Conservation (phyloP, 2,888 invertebrate genomes). For the Notodonta dromedarius region DNA sequence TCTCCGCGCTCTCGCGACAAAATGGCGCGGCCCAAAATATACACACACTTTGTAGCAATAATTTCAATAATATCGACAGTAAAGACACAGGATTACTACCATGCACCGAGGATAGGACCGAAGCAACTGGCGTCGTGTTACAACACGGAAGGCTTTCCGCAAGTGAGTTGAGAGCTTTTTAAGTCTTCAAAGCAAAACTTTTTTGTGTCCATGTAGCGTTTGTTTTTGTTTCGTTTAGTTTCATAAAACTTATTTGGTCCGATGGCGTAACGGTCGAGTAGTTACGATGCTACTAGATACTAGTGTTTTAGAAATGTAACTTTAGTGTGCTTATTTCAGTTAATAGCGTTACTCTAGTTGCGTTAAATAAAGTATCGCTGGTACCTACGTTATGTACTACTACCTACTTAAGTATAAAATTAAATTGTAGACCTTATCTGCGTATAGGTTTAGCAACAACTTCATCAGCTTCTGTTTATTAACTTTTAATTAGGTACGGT, state of each 20-base stretch:
- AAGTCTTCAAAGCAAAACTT: slow-evolving; percentile 36
- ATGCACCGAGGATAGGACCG: slow-evolving; percentile 66
- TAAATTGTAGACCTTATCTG: too few relatives aligned
- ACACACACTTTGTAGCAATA: slow-evolving; percentile 59
- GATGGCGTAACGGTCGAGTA: not conserved
- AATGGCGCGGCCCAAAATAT: slow-evolving; percentile 67
- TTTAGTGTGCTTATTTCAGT: too few relatives aligned
- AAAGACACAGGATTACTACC: slow-evolving; percentile 65
- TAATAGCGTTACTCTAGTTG: too few relatives aligned
- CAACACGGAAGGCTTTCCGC: slow-evolving; percentile 68
- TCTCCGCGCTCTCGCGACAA: slow-evolving; percentile 60
- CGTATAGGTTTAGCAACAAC: too few relatives aligned
- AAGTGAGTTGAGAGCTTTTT: slow-evolving; percentile 67
- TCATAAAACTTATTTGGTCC: not conserved
- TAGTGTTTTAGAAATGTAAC: not conserved
- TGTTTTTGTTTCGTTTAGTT: slow-evolving; percentile 39
- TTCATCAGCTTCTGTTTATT: too few relatives aligned
- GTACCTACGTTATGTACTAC: too few relatives aligned
- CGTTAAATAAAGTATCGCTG: too few relatives aligned
- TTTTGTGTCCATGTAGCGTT: slow-evolving; percentile 40
- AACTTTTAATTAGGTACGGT: too few relatives aligned
- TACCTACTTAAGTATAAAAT: too few relatives aligned
- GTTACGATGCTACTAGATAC: not conserved
- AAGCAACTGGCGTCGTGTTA: slow-evolving; percentile 74
- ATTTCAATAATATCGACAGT: slow-evolving; percentile 49